A percentile compares a stretch with the other conserved stretches of the same genome.
phyloP scores from a whole-genome alignment of 2,113 vertebrate genomes.

The Gadus chalcogrammus region DNA sequence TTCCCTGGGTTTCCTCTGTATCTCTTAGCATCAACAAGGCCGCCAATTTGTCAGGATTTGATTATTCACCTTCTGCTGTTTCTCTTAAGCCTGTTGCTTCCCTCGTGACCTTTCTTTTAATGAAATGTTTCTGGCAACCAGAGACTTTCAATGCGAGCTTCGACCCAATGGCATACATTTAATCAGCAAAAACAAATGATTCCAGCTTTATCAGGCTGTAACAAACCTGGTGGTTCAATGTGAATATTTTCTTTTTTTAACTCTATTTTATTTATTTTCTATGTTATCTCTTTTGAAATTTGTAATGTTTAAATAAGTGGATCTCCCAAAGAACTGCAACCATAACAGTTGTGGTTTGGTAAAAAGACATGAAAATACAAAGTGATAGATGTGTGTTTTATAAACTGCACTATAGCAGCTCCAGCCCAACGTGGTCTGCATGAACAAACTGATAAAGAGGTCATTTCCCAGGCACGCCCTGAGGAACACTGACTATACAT shows the following conservation, averaged over 20 bases:
- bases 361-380: too few relatives aligned
- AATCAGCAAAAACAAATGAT: conserved; percentile 14
- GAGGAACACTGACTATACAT: neutral
- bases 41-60: conserved; percentile 28
- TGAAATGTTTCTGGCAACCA: conserved; percentile 62
- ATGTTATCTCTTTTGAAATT: too few relatives aligned
- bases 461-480: too few relatives aligned
- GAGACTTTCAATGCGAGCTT: conserved; percentile 42
- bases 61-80: conserved; percentile 54
- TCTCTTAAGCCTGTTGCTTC: conserved; percentile 64
- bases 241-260: neutral
- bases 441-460: too few relatives aligned
- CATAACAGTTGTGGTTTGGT: too few relatives aligned
- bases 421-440: too few relatives aligned
- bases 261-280: too few relatives aligned
- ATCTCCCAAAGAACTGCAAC: too few relatives aligned
- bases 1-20: too few relatives aligned
- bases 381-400: too few relatives aligned
- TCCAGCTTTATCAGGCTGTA: neutral
- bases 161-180: conserved; percentile 15
- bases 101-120: conserved; percentile 69
- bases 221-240: neutral
- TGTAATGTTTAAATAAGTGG: too few relatives aligned
- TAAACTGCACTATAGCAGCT: too few relatives aligned
- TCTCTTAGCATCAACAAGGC: conserved; percentile 21